phyloP scores from a whole-genome alignment of 2,888 invertebrate species.

The Bunonema sp. region DNA sequence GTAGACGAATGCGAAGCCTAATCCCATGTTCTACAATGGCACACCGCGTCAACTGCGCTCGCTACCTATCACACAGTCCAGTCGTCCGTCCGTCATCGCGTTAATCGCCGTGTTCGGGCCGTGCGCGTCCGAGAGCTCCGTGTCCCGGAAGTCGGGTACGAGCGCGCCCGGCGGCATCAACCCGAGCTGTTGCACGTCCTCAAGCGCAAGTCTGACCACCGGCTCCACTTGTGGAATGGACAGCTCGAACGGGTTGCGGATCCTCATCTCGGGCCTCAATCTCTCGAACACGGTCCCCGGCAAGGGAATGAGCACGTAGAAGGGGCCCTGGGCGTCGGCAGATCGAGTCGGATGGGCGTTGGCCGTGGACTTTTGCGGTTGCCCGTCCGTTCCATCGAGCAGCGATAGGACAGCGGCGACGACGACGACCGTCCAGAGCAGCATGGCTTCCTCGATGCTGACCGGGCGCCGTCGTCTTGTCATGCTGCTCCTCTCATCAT shows the following conservation, averaged over 20 bases:
- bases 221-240: slow-evolving; percentile 27
- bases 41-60: neutral
- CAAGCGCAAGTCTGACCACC: slow-evolving; percentile 27
- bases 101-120: slow-evolving; percentile 41
- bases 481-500: too few species aligned
- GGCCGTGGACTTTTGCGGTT: too few species aligned
- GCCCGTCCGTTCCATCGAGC: too few species aligned
- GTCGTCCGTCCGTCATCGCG: slow-evolving; percentile 11
- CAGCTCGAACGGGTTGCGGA: slow-evolving; percentile 33
- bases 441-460: too few species aligned
- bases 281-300: too few species aligned
- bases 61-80: neutral
- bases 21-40: slow-evolving; percentile 1
- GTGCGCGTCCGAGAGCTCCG: slow-evolving; percentile 30
- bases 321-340: too few species aligned
- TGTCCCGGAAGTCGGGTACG: slow-evolving; percentile 19
- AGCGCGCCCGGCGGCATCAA: slow-evolving; percentile 22
- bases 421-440: too few species aligned
- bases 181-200: slow-evolving; percentile 13
- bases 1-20: slow-evolving; percentile 36
- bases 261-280: too few species aligned
- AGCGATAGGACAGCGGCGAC: too few species aligned
- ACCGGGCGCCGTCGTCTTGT: too few species aligned
- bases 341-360: too few species aligned
- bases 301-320: too few species aligned